These are phyloP conservation scores for Chrysocyon brachyurus DNA, from an alignment of 2,797 vertebrate genomes.

Conservation along the genomic window DNA sequence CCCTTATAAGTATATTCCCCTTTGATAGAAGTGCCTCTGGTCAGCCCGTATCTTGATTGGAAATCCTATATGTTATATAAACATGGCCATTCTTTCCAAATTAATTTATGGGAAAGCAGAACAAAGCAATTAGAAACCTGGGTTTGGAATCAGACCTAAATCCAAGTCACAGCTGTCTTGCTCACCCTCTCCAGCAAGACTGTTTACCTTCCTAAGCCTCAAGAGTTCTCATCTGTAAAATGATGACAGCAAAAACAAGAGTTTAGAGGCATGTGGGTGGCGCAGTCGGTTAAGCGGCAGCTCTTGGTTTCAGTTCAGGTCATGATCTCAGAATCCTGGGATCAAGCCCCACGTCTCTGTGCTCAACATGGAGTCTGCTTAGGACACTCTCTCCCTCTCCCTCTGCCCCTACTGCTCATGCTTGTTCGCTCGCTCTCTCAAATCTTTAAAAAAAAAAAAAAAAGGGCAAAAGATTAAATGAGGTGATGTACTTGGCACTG, in stretches of 20 bases:
- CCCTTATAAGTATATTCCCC: not conserved
- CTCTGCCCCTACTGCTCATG: too few relatives aligned
- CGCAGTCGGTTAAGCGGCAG: accelerated
- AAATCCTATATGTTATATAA: not conserved
- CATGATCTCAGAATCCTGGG: not conserved
- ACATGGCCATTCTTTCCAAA: not conserved
- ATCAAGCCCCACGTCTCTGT: not conserved
- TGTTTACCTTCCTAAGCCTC: not conserved
- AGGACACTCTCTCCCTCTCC: too few relatives aligned
- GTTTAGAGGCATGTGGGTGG: not conserved
- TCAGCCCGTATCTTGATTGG: not conserved
- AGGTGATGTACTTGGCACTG: too few relatives aligned
- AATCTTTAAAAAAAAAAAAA: too few relatives aligned
- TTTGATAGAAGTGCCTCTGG: not conserved
- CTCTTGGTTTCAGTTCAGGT: not conserved
- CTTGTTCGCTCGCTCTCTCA: too few relatives aligned
- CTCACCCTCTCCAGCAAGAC: not conserved
- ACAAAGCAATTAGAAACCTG: not conserved
- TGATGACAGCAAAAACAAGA: not conserved
- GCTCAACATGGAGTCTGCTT: not conserved
- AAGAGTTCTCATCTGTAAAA: not conserved
- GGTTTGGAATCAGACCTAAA: not conserved
- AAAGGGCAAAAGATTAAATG: too few relatives aligned
- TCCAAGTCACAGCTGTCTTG: not conserved
- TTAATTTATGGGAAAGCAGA: not conserved